These are phyloP conservation scores for Labrus mixtus DNA, from an alignment of 2,113 vertebrate genomes.

Conservation along the genomic window DNA sequence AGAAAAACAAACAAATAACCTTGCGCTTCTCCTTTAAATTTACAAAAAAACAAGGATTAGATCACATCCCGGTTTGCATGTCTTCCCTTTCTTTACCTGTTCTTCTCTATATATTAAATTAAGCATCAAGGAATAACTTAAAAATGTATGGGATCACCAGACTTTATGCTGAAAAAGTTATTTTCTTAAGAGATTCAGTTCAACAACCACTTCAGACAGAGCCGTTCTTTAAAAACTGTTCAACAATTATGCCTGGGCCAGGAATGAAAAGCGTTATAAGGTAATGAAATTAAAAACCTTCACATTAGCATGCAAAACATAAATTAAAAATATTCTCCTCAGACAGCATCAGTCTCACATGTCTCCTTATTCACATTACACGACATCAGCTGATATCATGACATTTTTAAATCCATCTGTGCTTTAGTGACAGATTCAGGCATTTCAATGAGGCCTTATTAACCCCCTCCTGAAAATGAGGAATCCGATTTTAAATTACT, in stretches of 20 bases:
- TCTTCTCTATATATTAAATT: constrained; percentile 17
- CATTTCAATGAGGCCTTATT: background rate
- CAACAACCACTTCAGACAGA: constrained; percentile 36
- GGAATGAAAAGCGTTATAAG: constrained; percentile 47
- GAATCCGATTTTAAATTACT: background rate
- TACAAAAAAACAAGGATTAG: constrained; percentile 4
- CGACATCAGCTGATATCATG: background rate
- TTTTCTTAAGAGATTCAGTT: background rate
- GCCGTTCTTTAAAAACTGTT: constrained; percentile 40
- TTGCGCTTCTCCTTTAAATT: background rate
- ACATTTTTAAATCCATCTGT: constrained; percentile 2
- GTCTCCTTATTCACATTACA: background rate
- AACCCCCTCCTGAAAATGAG: background rate
- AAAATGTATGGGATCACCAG: constrained; percentile 7
- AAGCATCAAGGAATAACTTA: background rate
- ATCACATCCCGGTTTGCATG: background rate
- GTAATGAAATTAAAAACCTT: constrained; percentile 43
- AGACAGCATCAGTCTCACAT: background rate
- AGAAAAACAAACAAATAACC: background rate
- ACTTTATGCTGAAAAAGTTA: constrained; percentile 16
- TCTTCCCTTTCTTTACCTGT: background rate
- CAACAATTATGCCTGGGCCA: constrained; percentile 52
- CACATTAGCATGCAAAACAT: constrained; percentile 24
- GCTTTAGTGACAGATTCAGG: constrained; percentile 1
- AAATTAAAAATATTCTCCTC: background rate